phyloP scores from a whole-genome alignment of 2,888 invertebrate species.

The Trachelus iudaicus region DNA sequence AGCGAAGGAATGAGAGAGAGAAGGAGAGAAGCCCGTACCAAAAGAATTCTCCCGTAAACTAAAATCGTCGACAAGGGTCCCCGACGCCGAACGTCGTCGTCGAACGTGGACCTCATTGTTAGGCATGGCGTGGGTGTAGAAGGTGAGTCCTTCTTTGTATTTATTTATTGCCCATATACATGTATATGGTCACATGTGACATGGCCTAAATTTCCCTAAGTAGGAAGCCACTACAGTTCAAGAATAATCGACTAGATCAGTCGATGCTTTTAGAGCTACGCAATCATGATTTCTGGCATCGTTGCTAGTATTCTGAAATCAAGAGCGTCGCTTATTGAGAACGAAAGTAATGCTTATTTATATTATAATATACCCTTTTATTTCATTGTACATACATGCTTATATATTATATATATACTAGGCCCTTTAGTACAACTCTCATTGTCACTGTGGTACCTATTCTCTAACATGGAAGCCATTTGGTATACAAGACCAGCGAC shows the following conservation, averaged over 20 bases:
- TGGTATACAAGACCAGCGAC: background rate
- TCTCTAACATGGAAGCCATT: background rate
- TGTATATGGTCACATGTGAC: background rate
- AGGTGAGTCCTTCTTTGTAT: background rate
- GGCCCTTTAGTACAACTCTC: background rate
- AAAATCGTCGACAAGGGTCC: background rate
- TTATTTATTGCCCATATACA: background rate
- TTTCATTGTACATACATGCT: background rate
- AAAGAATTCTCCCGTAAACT: background rate
- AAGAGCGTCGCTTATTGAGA: background rate
- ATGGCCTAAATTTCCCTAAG: background rate
- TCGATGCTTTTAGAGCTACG: background rate
- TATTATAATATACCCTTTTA: background rate
- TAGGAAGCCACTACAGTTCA: background rate
- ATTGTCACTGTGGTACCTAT: background rate
- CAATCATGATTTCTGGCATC: background rate
- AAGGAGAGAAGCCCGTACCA: background rate
- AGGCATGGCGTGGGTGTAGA: background rate
- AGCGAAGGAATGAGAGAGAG: constrained; percentile 7
- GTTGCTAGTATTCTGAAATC: background rate
- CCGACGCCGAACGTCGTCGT: background rate
- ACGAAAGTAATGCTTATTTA: background rate
- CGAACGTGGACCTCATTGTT: background rate
- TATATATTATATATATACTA: too few species aligned
- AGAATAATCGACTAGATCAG: background rate